A percentile compares a stretch with the other conserved stretches of the same genome.
Conservation (phyloP, 2,888 invertebrate species). For the Muschampia plurimacula region DNA sequence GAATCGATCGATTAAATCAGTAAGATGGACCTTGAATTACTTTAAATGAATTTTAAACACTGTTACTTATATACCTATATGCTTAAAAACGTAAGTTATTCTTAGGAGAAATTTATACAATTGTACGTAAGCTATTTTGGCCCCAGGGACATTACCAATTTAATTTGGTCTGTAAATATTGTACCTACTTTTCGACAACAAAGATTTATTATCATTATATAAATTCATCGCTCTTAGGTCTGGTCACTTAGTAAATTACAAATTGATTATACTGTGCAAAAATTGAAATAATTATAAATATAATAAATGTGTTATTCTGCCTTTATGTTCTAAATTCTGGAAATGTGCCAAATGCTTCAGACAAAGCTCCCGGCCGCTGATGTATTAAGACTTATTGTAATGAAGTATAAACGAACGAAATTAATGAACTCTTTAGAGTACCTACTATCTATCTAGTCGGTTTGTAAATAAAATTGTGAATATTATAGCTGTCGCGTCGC, state of each 20-base stretch:
- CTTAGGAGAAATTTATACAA: conserved; percentile 82
- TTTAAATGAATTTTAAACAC: conserved; percentile 80
- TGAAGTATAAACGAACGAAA: conserved; percentile 68
- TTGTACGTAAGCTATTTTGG: conserved; percentile 75
- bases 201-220: conserved; percentile 54
- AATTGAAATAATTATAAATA: conserved; percentile 58
- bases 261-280: conserved; percentile 56
- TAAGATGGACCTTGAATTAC: conserved; percentile 71
- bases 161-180: conserved; percentile 67
- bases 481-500: conserved; percentile 79
- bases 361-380: conserved; percentile 69
- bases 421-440: conserved; percentile 71
- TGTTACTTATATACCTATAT: conserved; percentile 73
- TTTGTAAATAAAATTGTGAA: conserved; percentile 84
- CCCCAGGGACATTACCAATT: conserved; percentile 62
- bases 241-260: conserved; percentile 50
- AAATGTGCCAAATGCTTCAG: conserved; percentile 82
- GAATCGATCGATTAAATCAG: conserved; percentile 67
- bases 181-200: conserved; percentile 62
- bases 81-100: conserved; percentile 76
- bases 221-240: conserved; percentile 46
- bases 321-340: conserved; percentile 69
- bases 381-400: conserved; percentile 69
- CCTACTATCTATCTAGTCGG: conserved; percentile 82
- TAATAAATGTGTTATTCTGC: conserved; percentile 59